Percentiles rank a stretch among this genome's conserved stretches.
Conservation (phyloP, 2,113 vertebrate genomes). For the Gobio gobio region DNA sequence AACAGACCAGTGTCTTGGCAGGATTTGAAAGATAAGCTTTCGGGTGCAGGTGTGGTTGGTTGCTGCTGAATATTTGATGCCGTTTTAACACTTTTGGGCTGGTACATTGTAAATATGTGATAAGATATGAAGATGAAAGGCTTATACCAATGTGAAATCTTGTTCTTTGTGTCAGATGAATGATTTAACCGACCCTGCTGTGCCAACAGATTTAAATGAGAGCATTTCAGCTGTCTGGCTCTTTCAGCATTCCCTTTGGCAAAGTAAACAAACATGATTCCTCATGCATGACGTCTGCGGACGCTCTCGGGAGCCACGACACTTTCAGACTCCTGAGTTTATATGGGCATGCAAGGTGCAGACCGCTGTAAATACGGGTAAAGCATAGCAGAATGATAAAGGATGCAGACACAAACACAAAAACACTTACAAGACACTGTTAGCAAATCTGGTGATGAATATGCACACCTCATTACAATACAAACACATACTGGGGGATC, state of each 20-base stretch:
- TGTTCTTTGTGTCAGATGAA: conserved; percentile 42
- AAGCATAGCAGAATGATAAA: not conserved
- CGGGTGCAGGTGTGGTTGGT: conserved; percentile 7
- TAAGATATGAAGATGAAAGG: conserved; percentile 40
- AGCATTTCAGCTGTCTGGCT: conserved; percentile 17
- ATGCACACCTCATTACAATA: not conserved
- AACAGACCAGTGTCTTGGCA: conserved; percentile 7
- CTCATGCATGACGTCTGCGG: conserved; percentile 9
- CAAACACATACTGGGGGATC: not conserved
- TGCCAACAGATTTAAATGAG: conserved; percentile 42
- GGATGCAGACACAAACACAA: not conserved
- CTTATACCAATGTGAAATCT: conserved; percentile 10
- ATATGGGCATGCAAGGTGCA: not conserved
- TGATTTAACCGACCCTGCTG: conserved; percentile 37
- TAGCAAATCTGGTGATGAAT: not conserved
- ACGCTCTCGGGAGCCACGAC: conserved; percentile 1
- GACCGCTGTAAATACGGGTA: not conserved
- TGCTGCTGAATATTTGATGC: not conserved
- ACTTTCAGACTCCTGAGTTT: conserved; percentile 18
- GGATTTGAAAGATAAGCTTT: not conserved
- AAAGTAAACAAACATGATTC: conserved; percentile 34
- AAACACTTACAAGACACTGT: not conserved
- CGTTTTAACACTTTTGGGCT: not conserved
- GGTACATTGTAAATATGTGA: conserved; percentile 15
- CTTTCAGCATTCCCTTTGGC: conserved; percentile 36